Base-by-base conservation (phyloP, 2,888 invertebrate genomes). In the Lasioglossum leucozonium region DNA sequence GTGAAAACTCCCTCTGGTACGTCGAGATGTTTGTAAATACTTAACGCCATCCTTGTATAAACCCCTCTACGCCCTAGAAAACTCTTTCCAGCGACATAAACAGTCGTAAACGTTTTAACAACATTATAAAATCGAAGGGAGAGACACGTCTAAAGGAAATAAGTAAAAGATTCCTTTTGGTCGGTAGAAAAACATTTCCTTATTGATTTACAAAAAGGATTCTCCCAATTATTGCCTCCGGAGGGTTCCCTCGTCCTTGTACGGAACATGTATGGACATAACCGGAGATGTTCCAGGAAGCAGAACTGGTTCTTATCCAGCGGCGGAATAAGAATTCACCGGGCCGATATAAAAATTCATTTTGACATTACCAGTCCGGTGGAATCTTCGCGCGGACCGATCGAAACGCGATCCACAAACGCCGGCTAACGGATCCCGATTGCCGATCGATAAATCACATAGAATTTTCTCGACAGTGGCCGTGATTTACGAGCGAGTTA, bases 401-500 rank as follows among this genome's bases (percentile, higher is more conserved):
- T 73, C 67, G 76, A 76, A 58, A 74, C 67, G 72, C 81, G 84
- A 80, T 65, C 69, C 77, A 79, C 76, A 78, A 84, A 84, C 82
- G 69, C 71, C 55, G 51, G 67, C 34, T 76, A 82, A 86, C 77
- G 78, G 77, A 82, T 76, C 77, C 80, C 47, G 62, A 82, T 86
- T 67, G 55, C 42, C 76, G 73, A 79, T 73, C 84, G 84, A 91
- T 91, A 90, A 90, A 89, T 90, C 84, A 87, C 78, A 87, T 72
- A 78, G 75, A 55, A 71, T 81, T 78, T 84, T 81, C 84, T 65
- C 79, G 84, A 79, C 73, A 58, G 69, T 86, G 78, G 81, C 51
- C 67, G 71, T 89, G 86, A 89, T 89, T 87, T 87, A 88, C 72
- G 79, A 77, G 72, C 80, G 81, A 89, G 84, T 89, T 90, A 89